Base-by-base conservation (phyloP, 1,140 invertebrate genomes). In the Littorina saxatilis region DNA sequence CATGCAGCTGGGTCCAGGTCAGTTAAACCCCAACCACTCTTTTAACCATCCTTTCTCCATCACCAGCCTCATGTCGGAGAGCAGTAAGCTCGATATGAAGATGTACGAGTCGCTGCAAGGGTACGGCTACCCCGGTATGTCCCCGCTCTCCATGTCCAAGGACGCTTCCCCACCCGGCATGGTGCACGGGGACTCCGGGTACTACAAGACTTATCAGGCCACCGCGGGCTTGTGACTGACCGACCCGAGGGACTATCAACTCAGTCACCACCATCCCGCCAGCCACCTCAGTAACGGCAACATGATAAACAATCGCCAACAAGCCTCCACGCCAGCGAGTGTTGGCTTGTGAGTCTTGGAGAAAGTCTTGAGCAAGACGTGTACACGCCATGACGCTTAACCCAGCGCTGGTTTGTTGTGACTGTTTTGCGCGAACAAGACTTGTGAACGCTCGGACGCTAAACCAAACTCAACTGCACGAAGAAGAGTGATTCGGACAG, bases 21-120 rank as follows among this genome's bases (percentile, higher is more conserved):
- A 87, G 79, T 85, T 90, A 40, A 86, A 87, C 82, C 84, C 87
- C 35, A 81, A 87, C 63, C 88, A 90, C 84, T 91, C 90, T 13
- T 91, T 91, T 85, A 92, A 93, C 82, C 95, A 98, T 92, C 97
- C 98, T 0, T 99, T 98, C 93, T 97, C 96, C 91, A 98, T 99
- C 88, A 92, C 88, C 81, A 92, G 88, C 88, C 86, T 92, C 79
- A 92, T 92, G 80, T 91, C 88, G 13, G 90, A 91, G 72, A 85
- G 84, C 78, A 83, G 80, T 77, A 92, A 91, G 86, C 86, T 92
- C 84, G 91, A 92, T 86, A 85, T 92, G 84, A 92, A 92, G 88
- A 87, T 90, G 82, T 88, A 92, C 52, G 86, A 89, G 79, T 89
- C 90, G 87, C 87, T 88, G 58, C 85, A 86, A n/a, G 84, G 84